phyloP scores from a whole-genome alignment of 2,888 invertebrate species.

The Tanytarsus gracilentus region DNA sequence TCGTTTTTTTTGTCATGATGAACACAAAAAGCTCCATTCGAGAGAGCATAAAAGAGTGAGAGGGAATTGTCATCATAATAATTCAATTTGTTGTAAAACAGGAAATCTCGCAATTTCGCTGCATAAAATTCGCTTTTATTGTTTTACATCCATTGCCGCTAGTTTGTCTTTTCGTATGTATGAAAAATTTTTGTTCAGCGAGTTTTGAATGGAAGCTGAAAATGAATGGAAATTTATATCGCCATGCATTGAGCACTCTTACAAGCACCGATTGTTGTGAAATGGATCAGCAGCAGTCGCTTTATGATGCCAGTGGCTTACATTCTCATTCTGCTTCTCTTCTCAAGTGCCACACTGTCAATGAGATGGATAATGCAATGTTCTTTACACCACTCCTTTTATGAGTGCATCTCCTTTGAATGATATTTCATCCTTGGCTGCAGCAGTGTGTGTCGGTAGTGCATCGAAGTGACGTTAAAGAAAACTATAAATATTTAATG shows the following conservation, averaged over 20 bases:
- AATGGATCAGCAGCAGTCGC: background rate
- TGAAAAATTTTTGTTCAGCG: too few relatives aligned
- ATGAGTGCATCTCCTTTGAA: too few relatives aligned
- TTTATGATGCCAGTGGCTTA: background rate
- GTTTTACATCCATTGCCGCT: background rate
- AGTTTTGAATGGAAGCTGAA: background rate
- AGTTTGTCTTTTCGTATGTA: background rate
- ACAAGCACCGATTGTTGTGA: background rate
- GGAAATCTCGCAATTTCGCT: background rate
- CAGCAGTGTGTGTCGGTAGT: too few relatives aligned
- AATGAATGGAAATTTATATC: background rate
- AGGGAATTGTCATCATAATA: background rate
- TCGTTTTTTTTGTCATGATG: background rate
- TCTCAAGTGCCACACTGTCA: background rate
- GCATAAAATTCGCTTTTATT: background rate
- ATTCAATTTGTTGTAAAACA: background rate
- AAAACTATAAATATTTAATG: too few relatives aligned
- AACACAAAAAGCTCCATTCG: background rate
- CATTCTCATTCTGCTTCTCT: background rate
- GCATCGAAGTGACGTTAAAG: too few relatives aligned
- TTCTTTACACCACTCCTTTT: too few relatives aligned
- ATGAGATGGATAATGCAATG: background rate
- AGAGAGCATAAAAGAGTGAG: background rate
- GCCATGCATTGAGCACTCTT: too few relatives aligned
- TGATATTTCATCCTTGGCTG: too few relatives aligned